These are phyloP conservation scores for Geotrypetes seraphini DNA, from an alignment of 2,797 vertebrate species.

Conservation along the genomic window DNA sequence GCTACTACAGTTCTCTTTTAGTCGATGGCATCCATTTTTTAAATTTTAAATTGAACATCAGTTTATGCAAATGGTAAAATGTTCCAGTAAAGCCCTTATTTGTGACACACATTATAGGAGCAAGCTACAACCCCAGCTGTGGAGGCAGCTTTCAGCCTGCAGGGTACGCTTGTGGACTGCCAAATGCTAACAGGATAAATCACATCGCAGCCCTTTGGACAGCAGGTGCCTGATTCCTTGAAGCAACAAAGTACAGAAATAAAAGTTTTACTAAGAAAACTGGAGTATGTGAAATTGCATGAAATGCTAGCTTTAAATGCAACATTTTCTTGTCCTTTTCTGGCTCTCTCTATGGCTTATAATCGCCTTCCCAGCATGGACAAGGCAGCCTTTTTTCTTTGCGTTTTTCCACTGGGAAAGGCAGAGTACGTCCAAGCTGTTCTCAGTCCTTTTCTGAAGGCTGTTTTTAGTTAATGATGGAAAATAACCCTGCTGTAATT, in stretches of 20 bases:
- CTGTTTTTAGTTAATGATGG: too few relatives aligned
- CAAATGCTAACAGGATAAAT: conserved; percentile 2
- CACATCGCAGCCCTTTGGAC: not conserved
- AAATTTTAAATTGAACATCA: not conserved
- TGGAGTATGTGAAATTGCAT: conserved; percentile 8
- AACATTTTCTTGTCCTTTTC: not conserved
- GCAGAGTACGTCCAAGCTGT: conserved; percentile 6
- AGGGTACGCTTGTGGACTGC: not conserved
- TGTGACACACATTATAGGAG: not conserved
- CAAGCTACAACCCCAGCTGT: not conserved
- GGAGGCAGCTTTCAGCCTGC: not conserved
- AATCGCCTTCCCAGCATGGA: conserved; percentile 7
- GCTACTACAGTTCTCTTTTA: conserved; percentile 37
- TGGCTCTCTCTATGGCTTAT: conserved; percentile 1
- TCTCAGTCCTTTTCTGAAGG: conserved; percentile 15
- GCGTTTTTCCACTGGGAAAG: too few relatives aligned
- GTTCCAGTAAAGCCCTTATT: conserved; percentile 7
- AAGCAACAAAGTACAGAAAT: conserved; percentile 15
- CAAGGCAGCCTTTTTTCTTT: conserved; percentile 7
- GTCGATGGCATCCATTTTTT: conserved; percentile 13
- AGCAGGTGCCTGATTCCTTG: not conserved
- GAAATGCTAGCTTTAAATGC: not conserved
- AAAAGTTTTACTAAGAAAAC: conserved; percentile 3
- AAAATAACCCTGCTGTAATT: too few relatives aligned
- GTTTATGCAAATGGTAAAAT: conserved; percentile 18